phyloP scores from a whole-genome alignment of 1,140 invertebrate species.

The Eufriesea mexicana region DNA sequence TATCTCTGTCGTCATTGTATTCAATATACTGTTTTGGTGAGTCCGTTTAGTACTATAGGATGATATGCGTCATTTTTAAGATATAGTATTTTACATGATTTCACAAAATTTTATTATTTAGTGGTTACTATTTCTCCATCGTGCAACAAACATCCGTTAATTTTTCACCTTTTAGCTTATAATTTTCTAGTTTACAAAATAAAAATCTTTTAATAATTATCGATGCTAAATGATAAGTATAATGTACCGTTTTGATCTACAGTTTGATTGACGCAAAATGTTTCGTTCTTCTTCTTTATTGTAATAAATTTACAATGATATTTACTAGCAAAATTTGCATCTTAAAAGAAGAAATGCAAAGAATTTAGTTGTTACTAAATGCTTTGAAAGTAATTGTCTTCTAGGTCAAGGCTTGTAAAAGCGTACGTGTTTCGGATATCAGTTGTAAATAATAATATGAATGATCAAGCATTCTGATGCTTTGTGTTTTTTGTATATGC shows the following conservation, averaged over 20 bases:
- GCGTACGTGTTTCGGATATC: slow-evolving; percentile 31
- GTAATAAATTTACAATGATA: not conserved
- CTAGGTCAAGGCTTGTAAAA: slow-evolving; percentile 59
- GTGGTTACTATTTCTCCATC: not conserved
- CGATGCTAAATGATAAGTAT: not conserved
- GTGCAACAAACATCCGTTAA: not conserved
- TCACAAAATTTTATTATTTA: slow-evolving; percentile 2
- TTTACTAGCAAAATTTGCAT: not conserved
- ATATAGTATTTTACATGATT: slow-evolving; percentile 9
- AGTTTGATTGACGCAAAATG: not conserved
- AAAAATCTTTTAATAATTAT: not conserved
- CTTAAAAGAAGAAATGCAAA: not conserved
- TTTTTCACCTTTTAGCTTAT: not conserved
- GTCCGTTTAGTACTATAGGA: not conserved
- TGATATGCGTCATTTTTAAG: slow-evolving; percentile 8
- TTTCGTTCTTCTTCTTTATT: not conserved
- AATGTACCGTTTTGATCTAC: not conserved
- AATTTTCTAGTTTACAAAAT: not conserved
- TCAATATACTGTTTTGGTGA: slow-evolving; percentile 60
- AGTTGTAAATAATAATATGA: slow-evolving; percentile 41
- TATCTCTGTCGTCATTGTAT: slow-evolving; percentile 58
- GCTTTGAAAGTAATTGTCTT: slow-evolving; percentile 67
- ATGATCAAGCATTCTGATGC: not conserved
- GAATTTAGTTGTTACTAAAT: slow-evolving; percentile 56
- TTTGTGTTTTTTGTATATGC: not conserved